phyloP scores from a whole-genome alignment of 1,140 invertebrate species.

The Galleria mellonella region DNA sequence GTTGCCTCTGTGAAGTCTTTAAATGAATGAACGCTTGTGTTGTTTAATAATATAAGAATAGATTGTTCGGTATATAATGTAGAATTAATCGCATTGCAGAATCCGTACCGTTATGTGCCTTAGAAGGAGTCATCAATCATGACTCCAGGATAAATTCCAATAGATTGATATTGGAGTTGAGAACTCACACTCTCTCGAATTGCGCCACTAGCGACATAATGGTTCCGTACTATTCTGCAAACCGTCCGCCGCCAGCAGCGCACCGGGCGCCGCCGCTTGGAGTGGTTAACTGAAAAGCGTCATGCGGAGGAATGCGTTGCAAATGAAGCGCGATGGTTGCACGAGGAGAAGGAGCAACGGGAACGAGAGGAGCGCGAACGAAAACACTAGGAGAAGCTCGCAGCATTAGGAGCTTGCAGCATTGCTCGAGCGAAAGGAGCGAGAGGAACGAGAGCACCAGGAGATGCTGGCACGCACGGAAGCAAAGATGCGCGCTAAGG shows the following conservation, averaged over 20 bases:
- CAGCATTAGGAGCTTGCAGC: no score
- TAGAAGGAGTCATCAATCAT: no score
- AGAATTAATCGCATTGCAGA: no score
- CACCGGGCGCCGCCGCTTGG: constrained; percentile 82
- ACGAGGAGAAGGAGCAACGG: constrained; percentile 79
- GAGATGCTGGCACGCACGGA: constrained; percentile 81
- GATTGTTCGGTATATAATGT: no score
- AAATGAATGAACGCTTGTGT: no score
- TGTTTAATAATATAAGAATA: no score
- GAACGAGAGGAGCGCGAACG: constrained; percentile 73
- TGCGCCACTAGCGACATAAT: constrained; percentile 83
- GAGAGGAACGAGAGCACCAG: constrained; percentile 70
- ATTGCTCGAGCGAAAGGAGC: constrained; percentile 75
- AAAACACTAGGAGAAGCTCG: constrained; percentile 71
- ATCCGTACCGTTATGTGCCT: no score
- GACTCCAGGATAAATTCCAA: no score
- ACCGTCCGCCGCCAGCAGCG: constrained; percentile 82
- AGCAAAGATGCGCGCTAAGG: constrained; percentile 80
- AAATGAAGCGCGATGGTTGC: constrained; percentile 80
- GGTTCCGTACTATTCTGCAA: constrained; percentile 86
- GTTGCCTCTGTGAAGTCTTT: no score
- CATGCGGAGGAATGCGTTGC: constrained; percentile 81
- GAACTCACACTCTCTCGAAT: no score
- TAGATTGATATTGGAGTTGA: no score
- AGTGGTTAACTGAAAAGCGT: constrained; percentile 83